Evolutionary conservation across 2,797 vertebrate species (phyloP).

Genomic region (Phataginus tricuspis): DNA sequence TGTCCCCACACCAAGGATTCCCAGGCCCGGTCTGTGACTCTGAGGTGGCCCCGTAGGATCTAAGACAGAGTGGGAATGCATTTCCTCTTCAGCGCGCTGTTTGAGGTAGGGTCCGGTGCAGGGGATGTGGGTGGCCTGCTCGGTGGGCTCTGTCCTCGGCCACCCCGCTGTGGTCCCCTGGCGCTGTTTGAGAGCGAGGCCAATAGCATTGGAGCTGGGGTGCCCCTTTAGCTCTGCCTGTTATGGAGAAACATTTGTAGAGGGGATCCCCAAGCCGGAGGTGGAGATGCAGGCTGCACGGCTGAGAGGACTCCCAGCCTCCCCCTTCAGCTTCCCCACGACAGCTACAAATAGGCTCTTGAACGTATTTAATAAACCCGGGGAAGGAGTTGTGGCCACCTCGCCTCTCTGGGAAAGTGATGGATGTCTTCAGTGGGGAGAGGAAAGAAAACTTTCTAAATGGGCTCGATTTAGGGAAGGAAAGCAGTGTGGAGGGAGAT

Average conservation of each 20-base stretch:
- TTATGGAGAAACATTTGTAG: not conserved
- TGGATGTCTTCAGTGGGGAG: slow-evolving; percentile 62
- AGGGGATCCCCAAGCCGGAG: not conserved
- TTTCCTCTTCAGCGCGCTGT: not conserved
- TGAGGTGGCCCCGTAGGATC: not conserved
- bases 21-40: not conserved
- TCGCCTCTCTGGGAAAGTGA: slow-evolving; percentile 62
- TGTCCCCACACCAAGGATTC: not conserved
- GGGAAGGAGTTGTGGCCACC: slow-evolving; percentile 49
- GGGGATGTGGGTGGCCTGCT: not conserved
- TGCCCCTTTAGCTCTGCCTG: not conserved
- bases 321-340: not conserved
- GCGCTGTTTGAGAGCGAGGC: not conserved
- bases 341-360: slow-evolving; percentile 75
- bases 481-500: not conserved
- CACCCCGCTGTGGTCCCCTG: rapidly evolving
- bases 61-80: not conserved
- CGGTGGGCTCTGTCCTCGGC: not conserved
- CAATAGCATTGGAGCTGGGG: rapidly evolving
- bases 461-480: not conserved
- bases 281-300: not conserved
- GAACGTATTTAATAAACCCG: slow-evolving; percentile 71
- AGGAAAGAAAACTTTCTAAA: slow-evolving; percentile 67
- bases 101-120: rapidly evolving
- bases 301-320: not conserved